Evolutionary conservation across 2,888 invertebrate genomes (phyloP), one percentile per base, ranked within the genome.

Genomic region (Druceiella hillmani): DNA sequence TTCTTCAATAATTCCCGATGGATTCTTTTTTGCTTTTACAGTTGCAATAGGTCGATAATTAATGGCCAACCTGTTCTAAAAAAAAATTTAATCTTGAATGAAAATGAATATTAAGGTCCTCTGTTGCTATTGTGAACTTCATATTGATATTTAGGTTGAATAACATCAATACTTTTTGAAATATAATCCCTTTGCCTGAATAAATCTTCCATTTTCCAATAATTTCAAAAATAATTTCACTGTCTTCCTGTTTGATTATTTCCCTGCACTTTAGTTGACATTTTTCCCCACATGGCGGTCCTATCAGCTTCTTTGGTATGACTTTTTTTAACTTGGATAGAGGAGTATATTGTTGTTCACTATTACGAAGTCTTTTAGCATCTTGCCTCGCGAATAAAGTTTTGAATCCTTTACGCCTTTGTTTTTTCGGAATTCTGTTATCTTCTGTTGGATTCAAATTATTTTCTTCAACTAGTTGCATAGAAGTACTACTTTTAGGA

Each of bases 61-160:
- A n/a, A n/a, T n/a, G n/a, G n/a, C n/a, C n/a, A n/a, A n/a, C n/a
- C n/a, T n/a, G n/a, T n/a, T n/a, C n/a, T n/a, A n/a, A n/a, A n/a
- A n/a, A n/a, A 37, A 38, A 28, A 35, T 12, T 40, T 40, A 60
- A 64, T 44, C 11, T 36, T 30, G 25, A 47, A 40, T 30, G 25
- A 36, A 56, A 55, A 48, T 17, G 24, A 33, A 33, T 36, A 32
- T 32, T 43, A 41, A 28, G 38, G 43, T 17, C 34, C 36, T 39
- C 46, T 43, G 31, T 38, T 40, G 2, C 31, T 40, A 17, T 43
- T 39, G 11, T 41, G 32, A 20, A 33, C 31, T 20, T 40, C 43
- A 40, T 41, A 38, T 41, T 44, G 41, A 38, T 43, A 45, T 3
- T 29, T 36, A 31, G 42, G 44, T 24, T 0, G 32, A 36, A 42